Base-by-base conservation (phyloP, 1,140 invertebrate species). In the Gonatopus flavifemur region DNA sequence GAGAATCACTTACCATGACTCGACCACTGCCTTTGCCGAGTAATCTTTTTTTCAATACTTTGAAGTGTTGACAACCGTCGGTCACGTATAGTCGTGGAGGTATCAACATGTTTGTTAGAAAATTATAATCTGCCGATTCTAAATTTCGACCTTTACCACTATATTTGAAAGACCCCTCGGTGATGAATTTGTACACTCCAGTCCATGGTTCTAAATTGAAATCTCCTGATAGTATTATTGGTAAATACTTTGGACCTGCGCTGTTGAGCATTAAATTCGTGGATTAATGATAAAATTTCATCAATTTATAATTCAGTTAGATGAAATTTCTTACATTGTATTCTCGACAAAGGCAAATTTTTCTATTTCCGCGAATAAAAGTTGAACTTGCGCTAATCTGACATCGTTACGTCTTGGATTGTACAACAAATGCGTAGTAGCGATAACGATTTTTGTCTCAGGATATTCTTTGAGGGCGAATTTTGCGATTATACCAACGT, bases 371-470 rank as follows among this genome's bases (percentile, higher is more conserved):
- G 89, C 84, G 12, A 97, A 75, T 3, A 97, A 72, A 30, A 93
- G 64, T 64, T 89, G 84, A 16, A 84, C 77, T 75, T 98, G 96
- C 0, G 91, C 93, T 13, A 96, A 77, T 63, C 94, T 86, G 0
- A 97, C 84, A 73, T 98, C 94, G 18, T 89, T 85, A 20, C 95
- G 76, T 61, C 79, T 86, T 0, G 92, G 93, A 81, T 98, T 98
- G 69, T 90, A 98, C 5, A 98, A 76, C n/a, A 98, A 78, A 79
- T 98, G 96, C 0, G 95, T 98, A 3, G 92, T 98, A 4, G 91
- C 92, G 0, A 98, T 82, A 20, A 91, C 82, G 38, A 94, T 71
- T 16, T 85, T 74, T 5, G 72, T 75, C 1, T 70, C 38, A 2
- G 78, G 79, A 38, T 67, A 61, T 1, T 64, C 53, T 50, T 78